Evolutionary conservation across 2,888 invertebrate species (phyloP).

Genomic region (Heteromurus nitidus): DNA sequence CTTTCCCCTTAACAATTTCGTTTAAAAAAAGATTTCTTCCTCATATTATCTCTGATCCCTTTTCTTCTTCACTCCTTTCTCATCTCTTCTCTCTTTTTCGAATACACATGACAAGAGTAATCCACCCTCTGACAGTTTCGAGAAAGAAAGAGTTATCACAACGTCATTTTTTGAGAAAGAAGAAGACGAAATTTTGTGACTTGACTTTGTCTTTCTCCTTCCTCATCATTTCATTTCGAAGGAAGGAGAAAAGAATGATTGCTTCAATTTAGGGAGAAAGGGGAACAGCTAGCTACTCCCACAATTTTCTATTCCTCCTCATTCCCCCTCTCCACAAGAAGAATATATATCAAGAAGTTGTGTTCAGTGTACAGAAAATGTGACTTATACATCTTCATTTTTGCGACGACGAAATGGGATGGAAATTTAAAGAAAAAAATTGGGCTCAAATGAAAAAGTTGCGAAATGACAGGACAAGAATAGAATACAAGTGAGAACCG

Average conservation of each 20-base stretch:
- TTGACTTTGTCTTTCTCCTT: slow-evolving; percentile 41
- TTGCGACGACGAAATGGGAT: slow-evolving; percentile 36
- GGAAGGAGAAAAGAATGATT: background rate
- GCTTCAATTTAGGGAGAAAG: background rate
- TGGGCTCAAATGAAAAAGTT: slow-evolving; percentile 4
- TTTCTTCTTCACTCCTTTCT: slow-evolving; percentile 24
- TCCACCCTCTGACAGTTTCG: slow-evolving; percentile 11
- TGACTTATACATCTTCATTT: too few species aligned
- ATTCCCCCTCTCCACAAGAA: background rate
- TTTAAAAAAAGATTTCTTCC: too few species aligned
- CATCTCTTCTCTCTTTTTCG: background rate
- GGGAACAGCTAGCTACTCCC: slow-evolving; percentile 1
- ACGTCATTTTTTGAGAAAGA: slow-evolving; percentile 33
- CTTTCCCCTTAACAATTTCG: too few species aligned
- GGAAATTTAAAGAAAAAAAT: slow-evolving; percentile 22
- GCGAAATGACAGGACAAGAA: slow-evolving; percentile 20
- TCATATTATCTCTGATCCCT: background rate
- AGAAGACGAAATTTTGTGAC: slow-evolving; percentile 19
- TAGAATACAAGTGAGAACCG: background rate
- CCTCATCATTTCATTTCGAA: slow-evolving; percentile 22
- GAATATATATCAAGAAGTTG: slow-evolving; percentile 15
- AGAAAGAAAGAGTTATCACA: slow-evolving; percentile 39
- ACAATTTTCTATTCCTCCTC: slow-evolving; percentile 4
- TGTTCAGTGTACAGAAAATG: too few species aligned
- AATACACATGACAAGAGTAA: slow-evolving; percentile 21